A percentile compares a stretch with the other conserved stretches of the same genome.
Conservation (phyloP, 23 tunicate genomes). For the Styela plicata region DNA sequence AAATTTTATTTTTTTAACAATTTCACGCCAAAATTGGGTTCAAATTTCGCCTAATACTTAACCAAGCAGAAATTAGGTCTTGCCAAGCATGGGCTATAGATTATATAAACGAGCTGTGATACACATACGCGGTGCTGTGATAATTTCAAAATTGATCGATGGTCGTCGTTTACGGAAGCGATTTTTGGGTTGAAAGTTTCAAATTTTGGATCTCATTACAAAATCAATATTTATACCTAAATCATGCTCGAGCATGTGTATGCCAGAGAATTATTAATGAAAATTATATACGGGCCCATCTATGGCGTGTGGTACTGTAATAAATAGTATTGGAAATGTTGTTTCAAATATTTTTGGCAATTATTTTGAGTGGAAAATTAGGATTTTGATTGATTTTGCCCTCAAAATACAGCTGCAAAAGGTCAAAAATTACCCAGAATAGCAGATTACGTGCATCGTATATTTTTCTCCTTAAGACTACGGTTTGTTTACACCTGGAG, state of each 20-base stretch:
- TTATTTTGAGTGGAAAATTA: not conserved
- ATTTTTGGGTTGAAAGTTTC: not conserved
- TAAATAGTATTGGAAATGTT: not conserved
- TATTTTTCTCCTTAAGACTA: not conserved
- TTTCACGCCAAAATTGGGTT: no score
- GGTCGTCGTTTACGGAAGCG: not conserved
- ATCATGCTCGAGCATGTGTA: no score
- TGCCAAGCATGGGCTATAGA: no score
- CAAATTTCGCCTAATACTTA: no score
- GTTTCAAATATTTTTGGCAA: not conserved
- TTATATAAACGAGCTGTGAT: no score
- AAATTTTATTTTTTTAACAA: no score
- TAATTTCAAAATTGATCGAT: not conserved
- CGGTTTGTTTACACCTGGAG: no score
- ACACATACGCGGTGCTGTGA: no score
- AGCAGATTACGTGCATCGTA: not conserved
- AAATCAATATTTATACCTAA: not conserved
- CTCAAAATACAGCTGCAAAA: not conserved
- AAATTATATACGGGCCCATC: not conserved
- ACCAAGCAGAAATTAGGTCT: no score
- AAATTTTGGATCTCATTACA: not conserved
- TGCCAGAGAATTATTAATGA: not conserved
- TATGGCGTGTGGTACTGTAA: not conserved
- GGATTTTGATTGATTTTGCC: not conserved
- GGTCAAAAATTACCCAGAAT: not conserved